Conservation (phyloP, 2,888 invertebrate genomes). For the Anodontia alba region DNA sequence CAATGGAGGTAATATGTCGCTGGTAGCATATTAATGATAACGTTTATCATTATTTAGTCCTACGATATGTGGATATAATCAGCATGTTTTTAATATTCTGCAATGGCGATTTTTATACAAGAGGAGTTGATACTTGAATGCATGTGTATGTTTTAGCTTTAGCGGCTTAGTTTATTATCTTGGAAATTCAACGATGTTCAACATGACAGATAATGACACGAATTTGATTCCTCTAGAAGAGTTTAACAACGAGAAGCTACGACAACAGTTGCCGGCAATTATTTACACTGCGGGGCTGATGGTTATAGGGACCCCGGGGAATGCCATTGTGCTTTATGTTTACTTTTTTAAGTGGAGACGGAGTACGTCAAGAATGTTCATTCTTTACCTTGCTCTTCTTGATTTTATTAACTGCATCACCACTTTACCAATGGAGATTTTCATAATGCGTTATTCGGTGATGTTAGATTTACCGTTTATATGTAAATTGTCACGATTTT, state of each 20-base stretch:
- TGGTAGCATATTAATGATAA: no score
- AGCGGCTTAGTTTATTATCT: no score
- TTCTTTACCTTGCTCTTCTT: conserved; percentile 49
- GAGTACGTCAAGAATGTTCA: conserved; percentile 52
- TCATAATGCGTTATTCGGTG: conserved; percentile 42
- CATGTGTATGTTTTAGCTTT: no score
- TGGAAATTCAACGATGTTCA: background rate
- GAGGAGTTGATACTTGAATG: no score
- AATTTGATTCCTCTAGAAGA: background rate
- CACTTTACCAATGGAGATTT: conserved; percentile 58
- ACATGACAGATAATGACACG: background rate
- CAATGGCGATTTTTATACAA: no score
- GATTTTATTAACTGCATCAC: conserved; percentile 57
- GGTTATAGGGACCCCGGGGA: conserved; percentile 58
- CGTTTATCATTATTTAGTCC: no score
- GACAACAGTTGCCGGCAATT: conserved; percentile 39
- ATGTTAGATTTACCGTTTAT: conserved; percentile 36
- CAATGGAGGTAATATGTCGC: no score
- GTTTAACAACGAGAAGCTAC: background rate
- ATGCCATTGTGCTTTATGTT: conserved; percentile 50
- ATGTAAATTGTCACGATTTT: conserved; percentile 57
- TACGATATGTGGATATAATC: no score
- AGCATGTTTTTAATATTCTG: no score
- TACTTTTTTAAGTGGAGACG: conserved; percentile 55
- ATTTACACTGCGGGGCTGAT: conserved; percentile 50